Evolutionary conservation across 1,140 invertebrate species (phyloP), one percentile per base, ranked within the genome.

Genomic region (Bombus turneri): DNA sequence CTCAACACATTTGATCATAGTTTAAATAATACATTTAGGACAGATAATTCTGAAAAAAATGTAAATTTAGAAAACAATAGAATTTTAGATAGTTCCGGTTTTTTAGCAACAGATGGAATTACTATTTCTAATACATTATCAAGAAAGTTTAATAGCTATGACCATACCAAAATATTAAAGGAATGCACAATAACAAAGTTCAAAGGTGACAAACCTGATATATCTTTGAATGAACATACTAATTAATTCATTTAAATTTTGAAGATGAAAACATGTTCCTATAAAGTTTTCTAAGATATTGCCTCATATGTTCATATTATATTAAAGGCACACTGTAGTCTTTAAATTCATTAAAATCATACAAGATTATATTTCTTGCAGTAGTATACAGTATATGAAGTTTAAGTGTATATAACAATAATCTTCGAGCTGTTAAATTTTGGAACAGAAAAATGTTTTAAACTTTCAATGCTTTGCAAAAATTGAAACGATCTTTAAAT

Each of bases 1-100:
- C 92, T 94, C 91, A 94, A 92, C 75, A 94, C 92, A 85, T 93
- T 92, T 59, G 94, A 94, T 88, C 90, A 93, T 88, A 94, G 92
- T 85, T 91, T 94, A 87, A 93, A 91, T 74, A 94, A 92, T 87
- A 92, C 92, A 25, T 86, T 93, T 87, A 93, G 91, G 91, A 92
- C 91, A 87, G 94, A 94, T 57, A 93, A 91, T 83, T 87, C 85
- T 37, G 93, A 94, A 73, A 92, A 85, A 25, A 94, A 94, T 77
- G 91, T 93, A 66, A 94, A 93, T 91, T 77, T 93, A 64, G 94
- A 94, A 53, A 95, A 93, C 85, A 87, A 89, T 77, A 91, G 90
- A 82, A 87, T 88, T 80, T 83, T 89, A 57, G 89, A 90, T 64
- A 82, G 41, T 59, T 86, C 85, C 25, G 88, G 77, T 86, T 80